phyloP scores from a whole-genome alignment of 2,797 vertebrate species.

The Propithecus perrieri region DNA sequence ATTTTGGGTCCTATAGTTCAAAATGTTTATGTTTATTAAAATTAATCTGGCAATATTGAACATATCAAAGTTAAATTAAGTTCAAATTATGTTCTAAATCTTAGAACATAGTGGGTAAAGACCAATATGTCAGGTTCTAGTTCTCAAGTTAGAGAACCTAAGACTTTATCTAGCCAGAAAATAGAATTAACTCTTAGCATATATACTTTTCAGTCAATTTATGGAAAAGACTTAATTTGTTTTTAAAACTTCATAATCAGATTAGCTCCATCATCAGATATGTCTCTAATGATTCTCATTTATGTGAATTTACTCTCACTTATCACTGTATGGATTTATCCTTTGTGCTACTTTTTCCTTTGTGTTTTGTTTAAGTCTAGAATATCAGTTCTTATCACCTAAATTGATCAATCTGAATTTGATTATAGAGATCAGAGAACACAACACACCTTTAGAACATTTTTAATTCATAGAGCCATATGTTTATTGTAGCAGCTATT shows the following conservation, averaged over 20 bases:
- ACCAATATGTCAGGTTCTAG: neutral
- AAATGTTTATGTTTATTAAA: neutral
- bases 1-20: neutral
- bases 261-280: neutral
- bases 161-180: neutral
- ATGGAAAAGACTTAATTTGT: neutral
- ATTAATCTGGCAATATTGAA: neutral
- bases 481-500: neutral
- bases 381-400: neutral
- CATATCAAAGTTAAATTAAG: constrained; percentile 3
- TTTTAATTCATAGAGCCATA: neutral
- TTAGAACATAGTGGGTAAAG: neutral
- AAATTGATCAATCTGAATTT: neutral
- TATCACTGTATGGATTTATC: neutral
- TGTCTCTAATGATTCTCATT: neutral
- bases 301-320: neutral
- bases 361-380: neutral
- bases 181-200: neutral
- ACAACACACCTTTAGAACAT: neutral
- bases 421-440: neutral
- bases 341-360: neutral
- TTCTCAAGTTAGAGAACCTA: neutral
- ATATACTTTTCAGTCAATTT: neutral
- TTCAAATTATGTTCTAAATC: neutral
- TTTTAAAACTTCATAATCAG: constrained; percentile 14